Evolutionary conservation across 2,888 invertebrate species (phyloP), one percentile per base, ranked within the genome.

Genomic region (Cyclophora punctaria): DNA sequence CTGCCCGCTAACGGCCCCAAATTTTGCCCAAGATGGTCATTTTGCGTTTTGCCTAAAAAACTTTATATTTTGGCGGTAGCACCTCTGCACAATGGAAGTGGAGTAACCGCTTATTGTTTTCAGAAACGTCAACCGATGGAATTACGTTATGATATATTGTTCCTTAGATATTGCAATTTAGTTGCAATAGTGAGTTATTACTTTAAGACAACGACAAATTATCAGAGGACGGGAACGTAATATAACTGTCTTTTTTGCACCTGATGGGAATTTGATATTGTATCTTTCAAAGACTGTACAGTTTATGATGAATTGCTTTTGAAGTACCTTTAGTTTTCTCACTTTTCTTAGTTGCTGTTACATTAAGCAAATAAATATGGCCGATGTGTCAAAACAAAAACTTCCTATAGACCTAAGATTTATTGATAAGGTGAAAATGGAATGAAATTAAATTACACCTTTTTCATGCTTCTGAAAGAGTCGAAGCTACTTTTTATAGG

Each of bases 1-100:
- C 71, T 56, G 52, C 57, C 50, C 53, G 60, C 62, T 60, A 63
- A 63, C 63, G 60, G 64, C 56, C 56, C 63, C 60, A 63, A 74
- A 76, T 73, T 63, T 71, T 62, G 66, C 73, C 66, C 71, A 56
- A 70, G 75, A 70, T 70, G 67, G 68, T 66, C 75, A 75, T 72
- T 73, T 70, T 69, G 64, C 73, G 67, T 77, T 81, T 80, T 77
- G 72, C 70, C 68, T 73, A 71, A 77, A 78, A 73, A 64, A 20
- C 20, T 20, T 20, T 20, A 37, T 37, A 5, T 37, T 37, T 37
- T 5, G 37, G 37, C 0, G 37, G 37, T 37, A 5, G 48, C 48
- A 48, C 46, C 41, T 48, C 40, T 45, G 48, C 34, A 42, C 37
- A 34, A 49, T 35, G 47, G 40, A 47, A 43, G 41, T 33, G 45